A percentile compares a stretch with the other conserved stretches of the same genome.
Conservation (phyloP, 2,113 vertebrate genomes). For the Daphoenositta chrysoptera region DNA sequence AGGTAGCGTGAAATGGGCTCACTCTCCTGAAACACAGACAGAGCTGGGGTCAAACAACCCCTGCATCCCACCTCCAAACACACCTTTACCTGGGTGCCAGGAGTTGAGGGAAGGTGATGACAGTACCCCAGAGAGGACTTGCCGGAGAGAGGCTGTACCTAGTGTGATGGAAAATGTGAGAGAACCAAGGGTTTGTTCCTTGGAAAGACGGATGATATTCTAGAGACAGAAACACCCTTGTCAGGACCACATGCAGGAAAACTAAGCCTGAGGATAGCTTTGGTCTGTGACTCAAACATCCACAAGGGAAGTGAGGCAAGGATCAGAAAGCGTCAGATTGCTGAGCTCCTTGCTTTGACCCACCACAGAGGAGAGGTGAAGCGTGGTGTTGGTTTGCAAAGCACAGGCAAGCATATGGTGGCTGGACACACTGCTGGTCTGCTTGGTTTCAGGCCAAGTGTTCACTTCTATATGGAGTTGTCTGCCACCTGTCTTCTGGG, state of each 20-base stretch:
- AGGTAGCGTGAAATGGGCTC: constrained; percentile 88
- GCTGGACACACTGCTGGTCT: background rate
- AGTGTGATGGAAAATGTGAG: background rate
- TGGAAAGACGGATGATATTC: background rate
- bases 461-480: background rate
- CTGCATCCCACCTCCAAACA: background rate
- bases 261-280: background rate
- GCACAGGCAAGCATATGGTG: background rate
- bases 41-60: background rate
- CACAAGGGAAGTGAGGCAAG: background rate
- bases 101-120: background rate
- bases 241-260: background rate
- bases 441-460: background rate
- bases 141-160: background rate
- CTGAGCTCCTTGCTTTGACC: background rate
- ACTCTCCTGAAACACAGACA: constrained; percentile 80
- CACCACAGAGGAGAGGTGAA: background rate
- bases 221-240: background rate
- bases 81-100: background rate
- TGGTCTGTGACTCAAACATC: background rate
- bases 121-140: background rate
- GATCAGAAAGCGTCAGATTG: background rate
- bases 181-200: background rate
- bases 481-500: background rate
- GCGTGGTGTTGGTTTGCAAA: background rate